Conservation (phyloP, 1,140 invertebrate species). For the Saccostrea glomerata region DNA sequence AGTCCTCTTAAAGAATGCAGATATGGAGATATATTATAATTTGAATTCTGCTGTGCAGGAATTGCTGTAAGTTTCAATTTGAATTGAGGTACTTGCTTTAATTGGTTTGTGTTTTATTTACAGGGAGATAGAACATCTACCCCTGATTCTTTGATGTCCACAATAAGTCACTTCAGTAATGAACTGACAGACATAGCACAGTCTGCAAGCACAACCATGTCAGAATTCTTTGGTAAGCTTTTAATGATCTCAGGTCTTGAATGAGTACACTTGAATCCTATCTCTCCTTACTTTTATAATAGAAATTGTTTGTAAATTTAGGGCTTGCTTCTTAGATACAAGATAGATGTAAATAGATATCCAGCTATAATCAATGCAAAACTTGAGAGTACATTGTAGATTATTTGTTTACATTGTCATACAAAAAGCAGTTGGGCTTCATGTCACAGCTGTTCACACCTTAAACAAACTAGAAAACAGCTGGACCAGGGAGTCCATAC, state of each 20-base stretch:
- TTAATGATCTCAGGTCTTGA: background rate
- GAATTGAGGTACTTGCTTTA: background rate
- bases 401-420: background rate
- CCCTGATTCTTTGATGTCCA: conserved; percentile 74
- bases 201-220: conserved; percentile 71
- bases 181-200: conserved; percentile 76
- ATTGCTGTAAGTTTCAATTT: background rate
- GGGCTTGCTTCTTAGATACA: background rate
- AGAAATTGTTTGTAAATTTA: background rate
- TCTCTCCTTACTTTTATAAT: background rate
- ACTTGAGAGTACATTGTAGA: background rate
- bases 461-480: background rate
- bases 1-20: no score
- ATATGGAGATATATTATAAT: background rate
- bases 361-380: no score
- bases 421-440: background rate
- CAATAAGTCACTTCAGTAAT: conserved; percentile 68
- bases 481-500: background rate
- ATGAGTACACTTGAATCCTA: background rate
- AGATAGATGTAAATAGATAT: background rate
- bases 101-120: background rate
- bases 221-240: conserved; percentile 74
- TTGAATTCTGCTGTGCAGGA: background rate
- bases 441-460: background rate
- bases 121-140: conserved; percentile 56